Conservation (phyloP, 2,113 vertebrate species). For the Bambusicola thoracicus region DNA sequence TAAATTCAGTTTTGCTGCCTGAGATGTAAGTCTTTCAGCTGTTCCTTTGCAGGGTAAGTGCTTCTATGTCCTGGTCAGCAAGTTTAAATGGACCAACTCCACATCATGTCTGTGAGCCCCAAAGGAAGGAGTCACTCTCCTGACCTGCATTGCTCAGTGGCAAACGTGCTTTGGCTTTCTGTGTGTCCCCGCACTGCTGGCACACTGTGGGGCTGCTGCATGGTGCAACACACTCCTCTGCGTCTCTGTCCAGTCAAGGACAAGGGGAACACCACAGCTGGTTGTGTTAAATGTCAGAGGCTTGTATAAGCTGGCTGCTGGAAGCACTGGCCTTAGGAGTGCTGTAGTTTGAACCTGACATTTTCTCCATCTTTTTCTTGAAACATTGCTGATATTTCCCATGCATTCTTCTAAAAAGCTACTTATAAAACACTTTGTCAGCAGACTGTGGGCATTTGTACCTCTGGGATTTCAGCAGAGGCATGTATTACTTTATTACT, state of each 20-base stretch:
- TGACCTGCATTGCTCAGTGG: not conserved
- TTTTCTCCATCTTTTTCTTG: not conserved
- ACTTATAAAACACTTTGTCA: not conserved
- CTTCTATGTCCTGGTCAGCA: not conserved
- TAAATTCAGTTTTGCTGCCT: not conserved
- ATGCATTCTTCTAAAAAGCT: not conserved
- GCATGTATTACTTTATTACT: not conserved
- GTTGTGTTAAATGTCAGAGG: no score
- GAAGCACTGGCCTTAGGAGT: not conserved
- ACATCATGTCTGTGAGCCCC: rapidly evolving
- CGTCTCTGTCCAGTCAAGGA: not conserved
- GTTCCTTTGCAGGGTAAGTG: not conserved
- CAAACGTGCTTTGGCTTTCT: not conserved
- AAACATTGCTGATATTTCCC: not conserved
- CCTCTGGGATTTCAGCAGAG: not conserved
- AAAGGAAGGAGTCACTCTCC: not conserved
- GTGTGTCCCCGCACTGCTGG: not conserved
- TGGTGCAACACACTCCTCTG: not conserved
- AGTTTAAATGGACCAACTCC: not conserved
- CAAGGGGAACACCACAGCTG: not conserved
- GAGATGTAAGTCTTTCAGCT: not conserved
- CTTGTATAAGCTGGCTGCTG: not conserved
- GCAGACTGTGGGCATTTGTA: not conserved
- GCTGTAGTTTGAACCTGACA: not conserved
- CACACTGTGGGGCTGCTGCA: rapidly evolving